Evolutionary conservation across 1,140 invertebrate genomes (phyloP).

Genomic region (Drosophila subobscura): DNA sequence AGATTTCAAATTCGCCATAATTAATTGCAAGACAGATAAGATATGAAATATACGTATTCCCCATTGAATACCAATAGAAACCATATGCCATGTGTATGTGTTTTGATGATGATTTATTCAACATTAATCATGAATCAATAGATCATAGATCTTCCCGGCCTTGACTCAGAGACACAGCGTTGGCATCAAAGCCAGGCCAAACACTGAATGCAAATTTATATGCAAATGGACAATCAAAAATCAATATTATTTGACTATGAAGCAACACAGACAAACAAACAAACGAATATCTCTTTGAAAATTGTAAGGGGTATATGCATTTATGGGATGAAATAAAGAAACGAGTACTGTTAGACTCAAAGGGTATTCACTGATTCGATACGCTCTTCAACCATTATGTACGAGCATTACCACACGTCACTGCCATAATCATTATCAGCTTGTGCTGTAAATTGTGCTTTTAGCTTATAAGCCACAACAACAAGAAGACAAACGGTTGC

Average conservation of each 20-base stretch:
- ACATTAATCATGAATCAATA: slow-evolving; percentile 12
- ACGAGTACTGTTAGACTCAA: no score
- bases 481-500: slow-evolving; percentile 27
- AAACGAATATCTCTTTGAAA: not conserved
- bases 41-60: slow-evolving; percentile 13
- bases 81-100: not conserved
- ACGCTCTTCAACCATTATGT: not conserved
- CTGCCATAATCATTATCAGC: slow-evolving; percentile 57
- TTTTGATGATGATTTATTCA: slow-evolving; percentile 42
- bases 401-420: slow-evolving; percentile 36
- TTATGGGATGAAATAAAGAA: not conserved
- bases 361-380: slow-evolving; percentile 13
- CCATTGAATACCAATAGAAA: no score
- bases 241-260: slow-evolving; percentile 58
- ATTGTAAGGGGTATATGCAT: not conserved
- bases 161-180: slow-evolving; percentile 29
- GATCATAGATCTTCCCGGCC: slow-evolving; percentile 18
- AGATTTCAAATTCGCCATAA: slow-evolving; percentile 8
- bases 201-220: slow-evolving; percentile 30
- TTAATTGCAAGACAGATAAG: slow-evolving; percentile 42
- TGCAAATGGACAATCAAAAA: slow-evolving; percentile 45
- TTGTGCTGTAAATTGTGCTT: slow-evolving; percentile 67
- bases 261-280: slow-evolving; percentile 34
- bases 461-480: slow-evolving; percentile 59
- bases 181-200: slow-evolving; percentile 11